Conservation (phyloP, 2,113 vertebrate genomes). For the Marmota monax region DNA sequence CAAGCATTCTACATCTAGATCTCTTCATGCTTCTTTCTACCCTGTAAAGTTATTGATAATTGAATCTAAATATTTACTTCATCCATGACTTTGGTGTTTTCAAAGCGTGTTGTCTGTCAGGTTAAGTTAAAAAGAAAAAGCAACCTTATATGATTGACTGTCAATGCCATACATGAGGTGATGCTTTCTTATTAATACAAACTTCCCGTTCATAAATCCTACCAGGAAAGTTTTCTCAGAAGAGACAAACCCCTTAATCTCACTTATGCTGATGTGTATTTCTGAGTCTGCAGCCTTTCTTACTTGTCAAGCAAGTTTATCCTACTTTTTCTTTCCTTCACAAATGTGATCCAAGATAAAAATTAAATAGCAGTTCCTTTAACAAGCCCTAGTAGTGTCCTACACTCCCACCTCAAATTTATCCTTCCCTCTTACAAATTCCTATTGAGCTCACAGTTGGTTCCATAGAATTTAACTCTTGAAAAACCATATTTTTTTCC, state of each 20-base stretch:
- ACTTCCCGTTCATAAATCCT: background rate
- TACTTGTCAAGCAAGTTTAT: background rate
- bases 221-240: background rate
- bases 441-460: background rate
- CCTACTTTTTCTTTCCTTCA: background rate
- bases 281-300: background rate
- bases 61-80: constrained; percentile 17
- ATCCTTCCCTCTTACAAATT: background rate
- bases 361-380: background rate
- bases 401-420: background rate
- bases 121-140: constrained; percentile 13
- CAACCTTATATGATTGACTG: background rate
- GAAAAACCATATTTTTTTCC: background rate
- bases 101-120: background rate
- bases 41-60: background rate
- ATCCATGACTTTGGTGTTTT: background rate
- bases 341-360: background rate
- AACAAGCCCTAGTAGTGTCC: background rate
- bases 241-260: background rate
- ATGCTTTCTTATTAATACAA: background rate
- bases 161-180: background rate
- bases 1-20: background rate
- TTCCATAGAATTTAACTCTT: background rate
- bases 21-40: background rate
- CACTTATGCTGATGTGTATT: background rate